Percentiles rank a stretch among this genome's conserved stretches.
Conservation (phyloP, 2,113 vertebrate genomes). For the Sarotherodon lohbergeri region DNA sequence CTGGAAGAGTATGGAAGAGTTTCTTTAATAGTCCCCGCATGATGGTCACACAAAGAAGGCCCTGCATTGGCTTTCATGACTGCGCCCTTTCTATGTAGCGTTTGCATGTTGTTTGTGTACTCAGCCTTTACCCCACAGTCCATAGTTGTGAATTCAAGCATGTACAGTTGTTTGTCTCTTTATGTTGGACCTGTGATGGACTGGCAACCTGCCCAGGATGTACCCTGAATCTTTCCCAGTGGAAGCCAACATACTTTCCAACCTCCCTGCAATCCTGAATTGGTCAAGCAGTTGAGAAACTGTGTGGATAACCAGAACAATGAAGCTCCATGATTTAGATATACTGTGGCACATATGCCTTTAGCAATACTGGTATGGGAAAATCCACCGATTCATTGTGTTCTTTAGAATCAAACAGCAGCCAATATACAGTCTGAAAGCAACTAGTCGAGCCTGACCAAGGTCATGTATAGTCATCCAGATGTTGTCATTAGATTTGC, state of each 20-base stretch:
- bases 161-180: neutral
- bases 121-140: neutral
- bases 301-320: neutral
- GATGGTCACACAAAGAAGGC: neutral
- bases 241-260: neutral
- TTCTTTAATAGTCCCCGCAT: neutral
- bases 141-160: neutral
- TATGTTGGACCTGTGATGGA: neutral
- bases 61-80: neutral
- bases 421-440: neutral
- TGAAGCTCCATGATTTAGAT: neutral
- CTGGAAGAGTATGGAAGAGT: neutral
- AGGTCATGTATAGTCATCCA: neutral
- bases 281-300: neutral
- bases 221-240: neutral
- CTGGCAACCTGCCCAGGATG: neutral
- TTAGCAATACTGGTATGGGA: neutral
- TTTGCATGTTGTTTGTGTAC: neutral
- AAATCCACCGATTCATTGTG: neutral
- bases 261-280: neutral
- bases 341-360: neutral
- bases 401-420: neutral
- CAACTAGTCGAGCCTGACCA: neutral
- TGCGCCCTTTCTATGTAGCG: neutral
- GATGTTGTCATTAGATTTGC: slow-evolving; percentile 24